Evolutionary conservation across 2,797 vertebrate species (phyloP).

Genomic region (Novumbra hubbsi): DNA sequence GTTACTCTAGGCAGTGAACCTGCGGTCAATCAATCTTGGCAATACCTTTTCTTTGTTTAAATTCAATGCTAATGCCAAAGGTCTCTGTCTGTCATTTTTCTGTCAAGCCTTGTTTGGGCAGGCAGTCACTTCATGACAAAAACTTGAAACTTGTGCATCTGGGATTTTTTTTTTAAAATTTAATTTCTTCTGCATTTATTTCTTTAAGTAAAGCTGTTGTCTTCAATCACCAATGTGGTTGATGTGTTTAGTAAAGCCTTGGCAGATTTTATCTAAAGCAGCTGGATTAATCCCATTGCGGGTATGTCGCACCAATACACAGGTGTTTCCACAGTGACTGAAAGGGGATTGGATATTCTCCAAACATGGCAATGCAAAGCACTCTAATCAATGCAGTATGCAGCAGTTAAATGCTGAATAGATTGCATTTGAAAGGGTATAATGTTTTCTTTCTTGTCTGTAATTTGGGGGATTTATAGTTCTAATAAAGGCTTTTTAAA

Average conservation of each 20-base stretch:
- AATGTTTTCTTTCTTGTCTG: conserved; percentile 32
- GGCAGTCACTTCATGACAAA: conserved; percentile 35
- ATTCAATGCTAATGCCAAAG: conserved; percentile 60
- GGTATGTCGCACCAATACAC: background rate
- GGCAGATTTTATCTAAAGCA: background rate
- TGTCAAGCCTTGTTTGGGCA: conserved; percentile 27
- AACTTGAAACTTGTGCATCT: conserved; percentile 46
- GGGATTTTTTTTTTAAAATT: conserved; percentile 27
- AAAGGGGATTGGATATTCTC: conserved; percentile 12
- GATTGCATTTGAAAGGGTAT: conserved; percentile 55
- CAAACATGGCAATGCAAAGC: conserved; percentile 23
- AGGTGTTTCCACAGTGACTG: background rate
- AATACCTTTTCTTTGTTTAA: conserved; percentile 42
- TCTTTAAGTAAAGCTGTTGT: conserved; percentile 11
- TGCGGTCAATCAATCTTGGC: conserved; percentile 39
- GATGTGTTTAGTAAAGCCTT: conserved; percentile 18
- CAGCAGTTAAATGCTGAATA: conserved; percentile 33
- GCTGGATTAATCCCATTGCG: conserved; percentile 7
- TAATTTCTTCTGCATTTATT: conserved; percentile 5
- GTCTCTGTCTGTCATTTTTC: conserved; percentile 19
- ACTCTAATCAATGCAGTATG: conserved; percentile 42
- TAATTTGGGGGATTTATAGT: conserved; percentile 44
- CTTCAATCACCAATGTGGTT: conserved; percentile 8
- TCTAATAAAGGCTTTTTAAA: conserved; percentile 66
- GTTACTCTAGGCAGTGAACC: background rate